Conservation (phyloP, 1,140 invertebrate species). For the Caenorhabditis brenneri region DNA sequence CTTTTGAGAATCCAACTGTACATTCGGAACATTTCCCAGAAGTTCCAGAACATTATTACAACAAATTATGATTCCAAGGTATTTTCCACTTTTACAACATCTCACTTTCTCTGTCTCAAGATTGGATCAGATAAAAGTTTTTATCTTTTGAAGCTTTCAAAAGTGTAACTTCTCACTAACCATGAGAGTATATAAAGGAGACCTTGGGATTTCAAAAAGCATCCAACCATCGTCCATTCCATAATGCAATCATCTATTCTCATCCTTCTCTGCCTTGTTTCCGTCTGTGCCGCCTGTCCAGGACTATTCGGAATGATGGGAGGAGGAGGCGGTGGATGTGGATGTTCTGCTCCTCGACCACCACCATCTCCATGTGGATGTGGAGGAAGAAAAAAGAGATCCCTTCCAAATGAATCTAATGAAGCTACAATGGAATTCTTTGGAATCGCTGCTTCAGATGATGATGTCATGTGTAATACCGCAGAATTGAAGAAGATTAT, state of each 20-base stretch:
- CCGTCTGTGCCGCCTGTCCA: neutral
- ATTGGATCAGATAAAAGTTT: too few relatives aligned
- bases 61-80: too few relatives aligned
- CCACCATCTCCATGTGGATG: constrained; percentile 19
- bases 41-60: too few relatives aligned
- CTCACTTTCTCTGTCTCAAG: too few relatives aligned
- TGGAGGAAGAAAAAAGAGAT: constrained; percentile 24
- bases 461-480: constrained; percentile 1
- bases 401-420: neutral
- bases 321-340: constrained; percentile 20
- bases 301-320: constrained; percentile 22
- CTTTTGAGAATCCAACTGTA: too few relatives aligned
- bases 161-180: neutral
- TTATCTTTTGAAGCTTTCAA: too few relatives aligned
- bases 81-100: too few relatives aligned
- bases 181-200: too few relatives aligned
- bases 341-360: neutral
- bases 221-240: neutral
- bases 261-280: neutral
- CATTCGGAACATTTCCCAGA: too few relatives aligned
- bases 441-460: neutral
- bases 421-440: neutral
- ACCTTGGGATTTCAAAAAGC: too few relatives aligned
- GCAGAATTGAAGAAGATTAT: constrained; percentile 31
- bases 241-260: neutral